Conservation (phyloP, 2,888 invertebrate genomes). For the Pristionchus japonicus region DNA sequence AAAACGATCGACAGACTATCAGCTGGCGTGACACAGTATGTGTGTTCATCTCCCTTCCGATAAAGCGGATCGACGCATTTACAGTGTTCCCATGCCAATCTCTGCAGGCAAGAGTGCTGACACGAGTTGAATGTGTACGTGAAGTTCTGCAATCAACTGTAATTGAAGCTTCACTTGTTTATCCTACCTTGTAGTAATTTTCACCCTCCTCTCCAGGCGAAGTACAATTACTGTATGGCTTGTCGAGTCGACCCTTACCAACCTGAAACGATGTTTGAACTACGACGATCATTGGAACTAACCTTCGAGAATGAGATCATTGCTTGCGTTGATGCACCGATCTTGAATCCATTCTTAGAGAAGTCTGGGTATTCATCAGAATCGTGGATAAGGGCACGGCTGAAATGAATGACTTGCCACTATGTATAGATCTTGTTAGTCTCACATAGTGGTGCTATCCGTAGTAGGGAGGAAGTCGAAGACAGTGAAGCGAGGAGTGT, state of each 20-base stretch:
- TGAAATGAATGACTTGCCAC: background rate
- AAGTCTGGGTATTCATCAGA: background rate
- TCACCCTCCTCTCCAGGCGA: background rate
- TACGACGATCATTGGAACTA: no score
- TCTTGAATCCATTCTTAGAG: background rate
- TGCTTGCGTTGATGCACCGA: background rate
- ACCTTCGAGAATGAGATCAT: background rate
- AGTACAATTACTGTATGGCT: slow-evolving; percentile 9
- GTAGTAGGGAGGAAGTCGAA: slow-evolving; percentile 22
- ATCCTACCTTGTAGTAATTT: background rate
- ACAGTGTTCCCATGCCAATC: background rate
- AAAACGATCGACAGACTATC: background rate
- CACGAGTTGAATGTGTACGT: background rate
- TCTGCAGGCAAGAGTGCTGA: slow-evolving; percentile 14
- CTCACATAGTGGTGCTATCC: background rate
- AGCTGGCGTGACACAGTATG: background rate
- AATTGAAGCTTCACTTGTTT: background rate
- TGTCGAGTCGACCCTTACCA: background rate
- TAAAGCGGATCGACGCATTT: slow-evolving; percentile 9
- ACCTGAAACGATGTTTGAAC: background rate
- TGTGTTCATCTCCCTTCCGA: background rate
- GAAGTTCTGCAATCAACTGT: background rate
- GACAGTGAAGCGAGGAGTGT: background rate
- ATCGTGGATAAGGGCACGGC: background rate
- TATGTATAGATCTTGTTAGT: background rate